phyloP scores from a whole-genome alignment of 2,113 vertebrate genomes.

The Strigops habroptila region DNA sequence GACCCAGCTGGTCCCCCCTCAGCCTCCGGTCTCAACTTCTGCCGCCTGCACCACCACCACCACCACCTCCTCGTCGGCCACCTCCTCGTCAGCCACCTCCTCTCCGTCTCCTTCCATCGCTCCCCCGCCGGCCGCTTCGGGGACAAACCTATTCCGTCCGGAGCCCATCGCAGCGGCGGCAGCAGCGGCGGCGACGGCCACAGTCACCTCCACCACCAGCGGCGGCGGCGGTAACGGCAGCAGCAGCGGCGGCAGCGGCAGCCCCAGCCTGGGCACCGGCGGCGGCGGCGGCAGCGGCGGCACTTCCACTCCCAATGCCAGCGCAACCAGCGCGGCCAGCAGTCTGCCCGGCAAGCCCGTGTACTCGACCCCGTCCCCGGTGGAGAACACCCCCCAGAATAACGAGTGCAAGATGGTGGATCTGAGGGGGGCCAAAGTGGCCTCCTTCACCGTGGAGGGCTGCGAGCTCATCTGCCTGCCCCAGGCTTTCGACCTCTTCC shows the following conservation, averaged over 20 bases:
- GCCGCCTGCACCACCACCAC: conserved; percentile 76
- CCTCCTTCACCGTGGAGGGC: conserved; percentile 96
- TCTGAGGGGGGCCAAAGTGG: conserved; percentile 94
- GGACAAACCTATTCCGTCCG: conserved; percentile 86
- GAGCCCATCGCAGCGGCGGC: conserved; percentile 76
- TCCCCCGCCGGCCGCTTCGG: conserved; percentile 69
- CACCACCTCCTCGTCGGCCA: conserved; percentile 78
- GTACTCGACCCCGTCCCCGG: conserved; percentile 96
- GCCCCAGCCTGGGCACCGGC: conserved; percentile 8
- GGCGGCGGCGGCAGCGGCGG: conserved; percentile 59
- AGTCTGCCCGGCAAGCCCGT: conserved; percentile 88
- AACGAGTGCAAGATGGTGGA: conserved; percentile 99
- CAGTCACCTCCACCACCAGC: conserved; percentile 21
- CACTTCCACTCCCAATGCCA: conserved; percentile 75
- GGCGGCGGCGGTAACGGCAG: neutral
- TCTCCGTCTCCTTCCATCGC: conserved; percentile 86
- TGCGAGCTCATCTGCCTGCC: conserved; percentile 98
- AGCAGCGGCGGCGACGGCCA: conserved; percentile 31
- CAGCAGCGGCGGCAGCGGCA: neutral
- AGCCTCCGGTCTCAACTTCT: conserved; percentile 85
- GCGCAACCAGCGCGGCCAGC: conserved; percentile 71
- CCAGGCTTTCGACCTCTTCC: conserved; percentile 97
- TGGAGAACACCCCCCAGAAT: conserved; percentile 98
- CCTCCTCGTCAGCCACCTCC: conserved; percentile 69
- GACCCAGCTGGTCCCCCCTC: conserved; percentile 84